Percentiles rank a stretch among this genome's conserved stretches.
phyloP scores from a whole-genome alignment of 2,888 invertebrate genomes.

The Ramazzottius varieornatus region DNA sequence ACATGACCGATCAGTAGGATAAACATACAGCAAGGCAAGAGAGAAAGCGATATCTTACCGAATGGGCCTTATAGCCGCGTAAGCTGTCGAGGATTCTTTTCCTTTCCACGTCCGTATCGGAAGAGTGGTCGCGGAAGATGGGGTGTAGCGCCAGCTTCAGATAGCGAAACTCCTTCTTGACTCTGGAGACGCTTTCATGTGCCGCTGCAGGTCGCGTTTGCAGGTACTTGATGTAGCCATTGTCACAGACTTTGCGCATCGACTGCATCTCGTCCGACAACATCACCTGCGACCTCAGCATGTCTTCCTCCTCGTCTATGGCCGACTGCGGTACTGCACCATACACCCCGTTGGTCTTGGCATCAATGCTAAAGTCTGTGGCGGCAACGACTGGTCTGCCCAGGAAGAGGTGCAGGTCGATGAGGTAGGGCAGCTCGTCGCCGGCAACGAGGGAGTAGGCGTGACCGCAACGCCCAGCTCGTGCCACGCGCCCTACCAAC shows the following conservation, averaged over 20 bases:
- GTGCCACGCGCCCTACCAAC: slow-evolving; percentile 46
- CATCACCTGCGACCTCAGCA: slow-evolving; percentile 44
- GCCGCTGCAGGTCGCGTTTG: slow-evolving; percentile 65
- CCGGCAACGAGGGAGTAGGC: slow-evolving; percentile 67
- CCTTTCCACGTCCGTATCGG: slow-evolving; percentile 22
- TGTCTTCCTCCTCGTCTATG: slow-evolving; percentile 53
- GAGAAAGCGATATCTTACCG: slow-evolving; percentile 30
- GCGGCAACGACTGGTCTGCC: slow-evolving; percentile 38
- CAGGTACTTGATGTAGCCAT: slow-evolving; percentile 70
- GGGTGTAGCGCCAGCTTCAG: slow-evolving; percentile 8
- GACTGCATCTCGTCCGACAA: slow-evolving; percentile 43
- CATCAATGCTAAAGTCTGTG: slow-evolving; percentile 6
- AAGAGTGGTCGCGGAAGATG: slow-evolving; percentile 8
- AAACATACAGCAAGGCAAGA: neutral
- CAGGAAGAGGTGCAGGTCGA: slow-evolving; percentile 83
- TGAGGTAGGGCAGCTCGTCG: slow-evolving; percentile 66
- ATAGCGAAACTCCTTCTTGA: slow-evolving; percentile 31
- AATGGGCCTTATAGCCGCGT: slow-evolving; percentile 45
- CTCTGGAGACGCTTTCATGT: slow-evolving; percentile 55
- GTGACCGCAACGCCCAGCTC: slow-evolving; percentile 68
- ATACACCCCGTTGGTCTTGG: slow-evolving; percentile 31
- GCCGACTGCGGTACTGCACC: slow-evolving; percentile 54
- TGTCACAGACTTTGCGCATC: slow-evolving; percentile 44
- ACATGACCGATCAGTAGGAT: too few relatives aligned
- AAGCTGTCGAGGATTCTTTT: slow-evolving; percentile 35